These are phyloP conservation scores for Pocillopora damicornis DNA, from an alignment of 64 coral and sea anemone species.

Conservation along the genomic window DNA sequence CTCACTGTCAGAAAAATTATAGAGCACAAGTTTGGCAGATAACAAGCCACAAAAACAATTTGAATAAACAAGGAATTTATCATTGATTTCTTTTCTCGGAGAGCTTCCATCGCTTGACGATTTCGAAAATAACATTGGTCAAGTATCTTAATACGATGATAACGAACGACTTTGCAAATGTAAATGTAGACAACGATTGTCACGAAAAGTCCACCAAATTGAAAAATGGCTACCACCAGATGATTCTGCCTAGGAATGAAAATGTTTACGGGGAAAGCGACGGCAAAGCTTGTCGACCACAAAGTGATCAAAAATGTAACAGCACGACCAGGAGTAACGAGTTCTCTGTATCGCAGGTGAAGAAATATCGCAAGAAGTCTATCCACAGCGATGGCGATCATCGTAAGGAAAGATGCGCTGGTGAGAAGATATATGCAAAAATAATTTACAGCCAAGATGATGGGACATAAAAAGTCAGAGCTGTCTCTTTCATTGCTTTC, in stretches of 20 bases:
- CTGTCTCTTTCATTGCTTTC: not conserved
- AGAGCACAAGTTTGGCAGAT: not conserved
- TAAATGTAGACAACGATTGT: not conserved
- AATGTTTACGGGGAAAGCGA: not conserved
- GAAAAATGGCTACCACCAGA: not conserved
- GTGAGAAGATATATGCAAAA: not conserved
- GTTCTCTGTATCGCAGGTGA: constrained; percentile 19
- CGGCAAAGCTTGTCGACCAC: not conserved
- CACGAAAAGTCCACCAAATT: constrained; percentile 5
- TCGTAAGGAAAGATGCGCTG: constrained; percentile 14
- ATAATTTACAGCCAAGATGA: not conserved
- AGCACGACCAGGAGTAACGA: constrained; percentile 11
- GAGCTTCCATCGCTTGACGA: constrained; percentile 11
- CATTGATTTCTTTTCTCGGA: not conserved
- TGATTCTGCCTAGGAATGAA: not conserved
- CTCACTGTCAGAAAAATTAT: not conserved
- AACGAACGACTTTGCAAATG: constrained; percentile 1
- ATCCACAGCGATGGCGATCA: constrained; percentile 17
- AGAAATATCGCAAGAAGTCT: constrained; percentile 28
- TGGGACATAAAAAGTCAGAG: not conserved
- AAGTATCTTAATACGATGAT: constrained; percentile 4
- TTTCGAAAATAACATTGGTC: not conserved
- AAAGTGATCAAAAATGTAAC: not conserved
- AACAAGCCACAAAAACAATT: constrained; percentile 2
- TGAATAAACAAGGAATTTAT: not conserved